phyloP scores from a whole-genome alignment of 2,888 invertebrate genomes.

The Ophion obscuratus region DNA sequence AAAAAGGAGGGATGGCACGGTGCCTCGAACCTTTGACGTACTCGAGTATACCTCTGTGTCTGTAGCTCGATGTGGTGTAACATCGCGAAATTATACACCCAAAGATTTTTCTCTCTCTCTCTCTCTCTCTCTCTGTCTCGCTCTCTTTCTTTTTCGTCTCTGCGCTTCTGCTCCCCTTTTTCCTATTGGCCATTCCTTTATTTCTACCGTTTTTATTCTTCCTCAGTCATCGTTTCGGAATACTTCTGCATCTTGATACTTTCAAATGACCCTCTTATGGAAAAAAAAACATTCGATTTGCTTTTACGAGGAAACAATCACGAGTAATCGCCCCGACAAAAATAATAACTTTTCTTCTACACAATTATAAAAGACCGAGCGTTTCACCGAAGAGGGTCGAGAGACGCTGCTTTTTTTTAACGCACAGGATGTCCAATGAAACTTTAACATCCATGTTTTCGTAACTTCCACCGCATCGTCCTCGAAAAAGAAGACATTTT shows the following conservation, averaged over 20 bases:
- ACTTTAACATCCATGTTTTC: too few relatives aligned
- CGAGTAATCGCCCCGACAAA: background rate
- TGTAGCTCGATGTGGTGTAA: conserved; percentile 4
- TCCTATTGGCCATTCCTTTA: background rate
- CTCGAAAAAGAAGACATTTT: too few relatives aligned
- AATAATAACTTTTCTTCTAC: background rate
- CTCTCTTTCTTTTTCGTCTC: background rate
- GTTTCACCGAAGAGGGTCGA: too few relatives aligned
- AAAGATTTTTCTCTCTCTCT: background rate
- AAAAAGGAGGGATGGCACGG: conserved; percentile 55
- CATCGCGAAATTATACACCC: conserved; percentile 39
- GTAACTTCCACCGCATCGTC: too few relatives aligned
- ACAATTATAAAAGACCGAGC: too few relatives aligned
- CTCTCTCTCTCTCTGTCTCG: background rate
- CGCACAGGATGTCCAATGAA: too few relatives aligned
- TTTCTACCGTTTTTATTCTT: conserved; percentile 23
- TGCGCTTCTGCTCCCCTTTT: background rate
- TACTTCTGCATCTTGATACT: background rate
- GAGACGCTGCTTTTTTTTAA: too few relatives aligned
- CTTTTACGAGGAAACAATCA: background rate
- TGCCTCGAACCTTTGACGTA: conserved; percentile 66
- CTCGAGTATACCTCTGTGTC: conserved; percentile 6
- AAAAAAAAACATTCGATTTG: background rate
- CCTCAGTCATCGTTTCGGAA: conserved; percentile 29
- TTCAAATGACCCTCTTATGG: too few relatives aligned